These are phyloP conservation scores for Brachionichthys hirsutus DNA, from an alignment of 2,113 vertebrate species.

Conservation along the genomic window DNA sequence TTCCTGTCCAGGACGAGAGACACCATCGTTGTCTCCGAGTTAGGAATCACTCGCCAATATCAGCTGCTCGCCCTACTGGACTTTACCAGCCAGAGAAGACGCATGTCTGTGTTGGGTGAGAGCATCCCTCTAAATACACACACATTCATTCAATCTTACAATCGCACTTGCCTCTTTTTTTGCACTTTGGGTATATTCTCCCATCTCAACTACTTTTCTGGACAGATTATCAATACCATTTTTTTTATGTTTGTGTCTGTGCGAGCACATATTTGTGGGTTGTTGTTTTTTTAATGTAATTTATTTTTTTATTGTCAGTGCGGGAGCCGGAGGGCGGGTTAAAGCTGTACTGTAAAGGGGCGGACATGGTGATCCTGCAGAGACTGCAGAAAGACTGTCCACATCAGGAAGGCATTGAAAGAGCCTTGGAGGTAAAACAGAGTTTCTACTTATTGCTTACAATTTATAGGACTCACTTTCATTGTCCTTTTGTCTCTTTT, in stretches of 20 bases:
- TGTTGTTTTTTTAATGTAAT: too few species aligned
- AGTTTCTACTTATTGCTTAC: not conserved
- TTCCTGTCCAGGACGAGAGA: slow-evolving; percentile 88
- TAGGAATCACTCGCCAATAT: slow-evolving; percentile 81
- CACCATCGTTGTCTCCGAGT: slow-evolving; percentile 82
- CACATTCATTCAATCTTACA: not conserved
- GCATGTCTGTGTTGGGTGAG: slow-evolving; percentile 95
- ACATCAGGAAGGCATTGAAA: slow-evolving; percentile 72
- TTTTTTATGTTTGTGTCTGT: slow-evolving; percentile 10
- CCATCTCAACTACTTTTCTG: slow-evolving; percentile 5
- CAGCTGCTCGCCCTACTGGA: slow-evolving; percentile 87
- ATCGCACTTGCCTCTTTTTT: not conserved
- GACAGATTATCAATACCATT: slow-evolving; percentile 1
- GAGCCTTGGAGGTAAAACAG: slow-evolving; percentile 80
- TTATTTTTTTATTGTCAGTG: too few species aligned
- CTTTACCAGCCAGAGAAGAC: slow-evolving; percentile 88
- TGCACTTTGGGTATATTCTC: not conserved
- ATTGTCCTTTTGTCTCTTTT: not conserved
- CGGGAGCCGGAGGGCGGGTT: slow-evolving; percentile 84
- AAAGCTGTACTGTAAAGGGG: slow-evolving; percentile 92
- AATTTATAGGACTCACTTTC: slow-evolving; percentile 11
- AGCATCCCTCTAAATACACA: not conserved
- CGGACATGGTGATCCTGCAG: slow-evolving; percentile 86
- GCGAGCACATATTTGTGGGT: slow-evolving; percentile 74
- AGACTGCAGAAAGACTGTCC: slow-evolving; percentile 69